phyloP scores from a whole-genome alignment of 2,888 invertebrate species.

The Lepidochitona cinerea region DNA sequence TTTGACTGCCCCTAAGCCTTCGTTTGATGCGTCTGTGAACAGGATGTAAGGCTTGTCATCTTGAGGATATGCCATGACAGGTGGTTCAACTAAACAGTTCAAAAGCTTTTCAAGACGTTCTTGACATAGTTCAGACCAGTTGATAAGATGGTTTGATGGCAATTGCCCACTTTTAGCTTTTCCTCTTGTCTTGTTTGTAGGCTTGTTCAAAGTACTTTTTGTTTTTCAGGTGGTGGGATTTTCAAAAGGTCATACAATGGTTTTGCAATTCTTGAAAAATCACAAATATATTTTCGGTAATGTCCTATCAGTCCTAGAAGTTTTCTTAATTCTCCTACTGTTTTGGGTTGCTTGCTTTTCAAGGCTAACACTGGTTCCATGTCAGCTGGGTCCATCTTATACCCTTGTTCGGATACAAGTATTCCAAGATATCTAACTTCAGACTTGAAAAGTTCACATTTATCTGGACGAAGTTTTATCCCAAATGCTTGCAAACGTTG shows the following conservation, averaged over 20 bases:
- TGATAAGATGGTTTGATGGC: background rate
- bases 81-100: constrained; percentile 2
- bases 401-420: background rate
- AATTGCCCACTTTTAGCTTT: constrained; percentile 11
- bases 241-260: constrained; percentile 11
- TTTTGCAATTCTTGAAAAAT: constrained; percentile 8
- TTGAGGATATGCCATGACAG: constrained; percentile 25
- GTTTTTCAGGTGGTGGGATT: background rate
- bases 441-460: background rate
- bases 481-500: background rate
- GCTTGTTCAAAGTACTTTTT: background rate
- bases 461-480: background rate
- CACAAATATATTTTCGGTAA: background rate
- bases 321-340: constrained; percentile 4
- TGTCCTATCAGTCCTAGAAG: constrained; percentile 11
- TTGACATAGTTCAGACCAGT: background rate
- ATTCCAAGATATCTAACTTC: constrained; percentile 7
- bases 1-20: constrained; percentile 27
- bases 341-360: background rate
- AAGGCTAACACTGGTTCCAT: background rate
- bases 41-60: constrained; percentile 20
- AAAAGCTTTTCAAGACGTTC: constrained; percentile 19
- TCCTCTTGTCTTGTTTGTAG: background rate
- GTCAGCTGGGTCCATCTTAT: background rate
- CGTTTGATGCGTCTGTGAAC: constrained; percentile 17